Conservation (phyloP, 2,113 vertebrate species). For the Equus przewalskii region DNA sequence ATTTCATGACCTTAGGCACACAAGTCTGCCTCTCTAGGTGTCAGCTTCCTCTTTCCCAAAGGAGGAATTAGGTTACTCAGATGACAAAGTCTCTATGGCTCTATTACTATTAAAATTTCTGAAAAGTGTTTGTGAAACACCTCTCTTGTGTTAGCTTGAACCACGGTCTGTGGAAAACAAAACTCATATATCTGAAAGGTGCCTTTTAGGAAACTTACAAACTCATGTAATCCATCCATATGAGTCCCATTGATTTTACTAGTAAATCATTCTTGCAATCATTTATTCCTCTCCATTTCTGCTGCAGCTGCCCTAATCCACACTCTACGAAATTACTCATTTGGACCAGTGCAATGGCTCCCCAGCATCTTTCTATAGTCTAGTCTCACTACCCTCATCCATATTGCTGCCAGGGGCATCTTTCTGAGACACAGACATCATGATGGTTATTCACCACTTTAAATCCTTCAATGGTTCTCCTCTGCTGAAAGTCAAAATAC, state of each 20-base stretch:
- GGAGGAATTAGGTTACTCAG: neutral
- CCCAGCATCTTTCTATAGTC: neutral
- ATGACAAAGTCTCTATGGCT: neutral
- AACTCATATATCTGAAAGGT: neutral
- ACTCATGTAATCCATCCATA: neutral
- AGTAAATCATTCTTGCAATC: neutral
- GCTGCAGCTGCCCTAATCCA: neutral
- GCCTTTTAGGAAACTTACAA: neutral
- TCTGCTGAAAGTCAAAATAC: neutral
- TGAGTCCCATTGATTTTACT: neutral
- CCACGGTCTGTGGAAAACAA: neutral
- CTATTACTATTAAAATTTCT: neutral
- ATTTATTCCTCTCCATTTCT: neutral
- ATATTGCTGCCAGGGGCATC: neutral
- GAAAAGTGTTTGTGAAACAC: neutral
- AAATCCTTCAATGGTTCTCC: neutral
- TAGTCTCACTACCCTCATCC: neutral
- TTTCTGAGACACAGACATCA: neutral
- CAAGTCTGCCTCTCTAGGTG: too few species aligned
- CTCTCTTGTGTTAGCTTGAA: neutral
- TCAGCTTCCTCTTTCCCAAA: neutral
- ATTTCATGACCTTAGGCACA: neutral
- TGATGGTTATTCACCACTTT: neutral
- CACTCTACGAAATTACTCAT: neutral
- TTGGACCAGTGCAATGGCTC: neutral